A percentile compares a stretch with the other conserved stretches of the same genome.
phyloP scores from a whole-genome alignment of 2,888 invertebrate genomes.

The Cataglyphis albicans region DNA sequence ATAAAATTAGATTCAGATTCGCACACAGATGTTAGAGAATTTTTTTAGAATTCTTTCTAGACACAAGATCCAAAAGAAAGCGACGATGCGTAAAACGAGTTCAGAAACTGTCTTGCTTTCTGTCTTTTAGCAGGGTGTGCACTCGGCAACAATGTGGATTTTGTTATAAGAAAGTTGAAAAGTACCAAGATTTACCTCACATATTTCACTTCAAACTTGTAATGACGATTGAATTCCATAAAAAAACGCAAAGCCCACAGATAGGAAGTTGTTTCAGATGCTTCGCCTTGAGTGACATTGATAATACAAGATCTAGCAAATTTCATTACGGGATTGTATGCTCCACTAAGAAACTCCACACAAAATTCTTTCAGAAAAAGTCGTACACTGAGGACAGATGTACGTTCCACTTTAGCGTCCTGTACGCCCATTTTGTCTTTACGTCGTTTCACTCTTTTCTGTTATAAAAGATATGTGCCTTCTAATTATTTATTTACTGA shows the following conservation, averaged over 20 bases:
- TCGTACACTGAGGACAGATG: slow-evolving; percentile 95
- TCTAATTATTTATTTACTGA: not conserved
- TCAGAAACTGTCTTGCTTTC: slow-evolving; percentile 71
- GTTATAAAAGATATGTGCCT: slow-evolving; percentile 11
- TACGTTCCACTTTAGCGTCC: slow-evolving; percentile 89
- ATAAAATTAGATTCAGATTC: slow-evolving; percentile 24
- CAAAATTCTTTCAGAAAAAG: slow-evolving; percentile 97
- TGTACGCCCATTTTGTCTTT: slow-evolving; percentile 92
- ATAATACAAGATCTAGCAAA: slow-evolving; percentile 93
- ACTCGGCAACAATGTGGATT: slow-evolving; percentile 35
- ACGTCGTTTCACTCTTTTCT: slow-evolving; percentile 89
- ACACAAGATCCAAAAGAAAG: slow-evolving; percentile 63
- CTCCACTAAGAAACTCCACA: slow-evolving; percentile 95
- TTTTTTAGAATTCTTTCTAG: slow-evolving; percentile 33
- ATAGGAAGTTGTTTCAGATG: slow-evolving; percentile 97
- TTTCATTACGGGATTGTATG: slow-evolving; percentile 97
- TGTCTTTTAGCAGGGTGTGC: slow-evolving; percentile 47
- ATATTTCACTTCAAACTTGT: slow-evolving; percentile 94
- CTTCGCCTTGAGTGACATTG: slow-evolving; percentile 89
- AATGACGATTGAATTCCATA: slow-evolving; percentile 98
- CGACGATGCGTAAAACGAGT: slow-evolving; percentile 80
- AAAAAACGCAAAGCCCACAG: slow-evolving; percentile 98
- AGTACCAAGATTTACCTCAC: slow-evolving; percentile 89
- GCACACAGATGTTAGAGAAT: slow-evolving; percentile 50
- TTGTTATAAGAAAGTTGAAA: slow-evolving; percentile 44